Evolutionary conservation across 2,797 vertebrate genomes (phyloP).

Genomic region (Peromyscus attwateri): DNA sequence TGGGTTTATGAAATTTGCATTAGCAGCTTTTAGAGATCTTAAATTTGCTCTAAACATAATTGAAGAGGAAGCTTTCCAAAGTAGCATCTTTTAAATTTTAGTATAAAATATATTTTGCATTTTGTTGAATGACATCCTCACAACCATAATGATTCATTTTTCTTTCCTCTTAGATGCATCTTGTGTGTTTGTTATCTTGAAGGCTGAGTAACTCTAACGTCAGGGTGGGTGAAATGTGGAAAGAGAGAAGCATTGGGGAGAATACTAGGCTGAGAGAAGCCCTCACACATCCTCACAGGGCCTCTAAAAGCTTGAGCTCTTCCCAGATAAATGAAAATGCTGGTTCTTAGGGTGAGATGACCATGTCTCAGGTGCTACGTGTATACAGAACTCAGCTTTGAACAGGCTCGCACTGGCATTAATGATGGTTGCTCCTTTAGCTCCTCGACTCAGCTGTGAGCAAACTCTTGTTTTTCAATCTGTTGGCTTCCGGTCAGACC

Average conservation of each 20-base stretch:
- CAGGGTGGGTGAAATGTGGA: accelerated
- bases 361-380: too few species aligned
- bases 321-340: not conserved
- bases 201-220: not conserved
- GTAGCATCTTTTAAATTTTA: constrained; percentile 14
- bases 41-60: constrained; percentile 66
- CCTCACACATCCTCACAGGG: accelerated
- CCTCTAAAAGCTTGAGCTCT: not conserved
- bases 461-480: not conserved
- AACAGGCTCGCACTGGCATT: not conserved
- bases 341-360: not conserved
- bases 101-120: constrained; percentile 52
- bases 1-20: constrained; percentile 65
- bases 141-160: not conserved
- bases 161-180: not conserved
- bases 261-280: not conserved
- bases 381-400: not conserved
- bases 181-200: not conserved
- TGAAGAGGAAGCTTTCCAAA: constrained; percentile 65
- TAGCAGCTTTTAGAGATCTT: constrained; percentile 55
- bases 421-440: not conserved
- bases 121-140: constrained; percentile 37
- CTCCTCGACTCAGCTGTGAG: not conserved
- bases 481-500: not conserved
- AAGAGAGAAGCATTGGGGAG: accelerated